These are phyloP conservation scores for Dasypolia templi DNA, from an alignment of 2,888 invertebrate species.

Conservation along the genomic window DNA sequence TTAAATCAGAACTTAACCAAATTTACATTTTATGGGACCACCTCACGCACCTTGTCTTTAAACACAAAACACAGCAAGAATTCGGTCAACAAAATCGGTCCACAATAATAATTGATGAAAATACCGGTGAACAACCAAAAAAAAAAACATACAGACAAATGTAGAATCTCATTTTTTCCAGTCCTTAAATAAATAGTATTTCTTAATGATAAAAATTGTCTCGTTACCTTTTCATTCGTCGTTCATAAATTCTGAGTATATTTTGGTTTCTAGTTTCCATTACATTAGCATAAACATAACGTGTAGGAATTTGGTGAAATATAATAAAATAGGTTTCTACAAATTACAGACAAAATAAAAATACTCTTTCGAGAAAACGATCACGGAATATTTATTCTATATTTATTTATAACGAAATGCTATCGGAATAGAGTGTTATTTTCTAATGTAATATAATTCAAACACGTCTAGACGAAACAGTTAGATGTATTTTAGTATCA, in stretches of 20 bases:
- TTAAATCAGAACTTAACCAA: no score
- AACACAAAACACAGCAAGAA: no score
- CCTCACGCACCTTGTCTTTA: no score
- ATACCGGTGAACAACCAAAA: not conserved
- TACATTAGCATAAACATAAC: not conserved
- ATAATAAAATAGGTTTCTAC: slow-evolving; percentile 14
- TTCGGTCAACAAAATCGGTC: no score
- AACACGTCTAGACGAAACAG: slow-evolving; percentile 52
- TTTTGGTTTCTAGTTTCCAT: not conserved
- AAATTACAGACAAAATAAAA: not conserved
- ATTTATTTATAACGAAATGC: slow-evolving; percentile 10
- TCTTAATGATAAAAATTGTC: not conserved
- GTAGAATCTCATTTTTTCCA: not conserved
- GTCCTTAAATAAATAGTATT: not conserved
- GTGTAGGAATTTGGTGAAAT: not conserved
- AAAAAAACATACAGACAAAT: not conserved
- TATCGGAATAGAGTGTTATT: slow-evolving; percentile 34
- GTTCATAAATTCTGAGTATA: not conserved
- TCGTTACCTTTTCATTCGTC: not conserved
- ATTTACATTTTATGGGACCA: no score
- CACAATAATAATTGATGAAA: no score
- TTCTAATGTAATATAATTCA: slow-evolving; percentile 46
- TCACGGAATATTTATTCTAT: slow-evolving; percentile 19
- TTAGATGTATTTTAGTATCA: slow-evolving; percentile 59
- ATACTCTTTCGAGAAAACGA: not conserved